phyloP scores from a whole-genome alignment of 2,888 invertebrate genomes.

The Himalopsyche kuldschensis region DNA sequence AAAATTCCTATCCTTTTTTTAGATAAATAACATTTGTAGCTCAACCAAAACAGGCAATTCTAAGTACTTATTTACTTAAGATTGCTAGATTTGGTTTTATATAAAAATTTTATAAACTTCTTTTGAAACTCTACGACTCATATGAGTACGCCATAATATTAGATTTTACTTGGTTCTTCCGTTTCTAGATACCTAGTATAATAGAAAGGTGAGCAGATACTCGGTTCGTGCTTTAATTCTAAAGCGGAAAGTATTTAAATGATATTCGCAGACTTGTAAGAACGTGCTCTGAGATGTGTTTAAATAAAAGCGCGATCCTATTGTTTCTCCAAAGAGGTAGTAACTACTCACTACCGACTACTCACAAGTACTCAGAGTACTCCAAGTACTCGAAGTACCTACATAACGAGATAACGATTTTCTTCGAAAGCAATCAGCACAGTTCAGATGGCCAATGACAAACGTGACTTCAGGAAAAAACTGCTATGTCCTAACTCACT shows the following conservation, averaged over 20 bases:
- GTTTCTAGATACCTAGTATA: neutral
- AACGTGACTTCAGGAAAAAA: slow-evolving; percentile 12
- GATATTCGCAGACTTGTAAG: neutral
- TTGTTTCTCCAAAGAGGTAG: slow-evolving; percentile 17
- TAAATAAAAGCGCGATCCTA: slow-evolving; percentile 10
- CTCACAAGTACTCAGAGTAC: neutral
- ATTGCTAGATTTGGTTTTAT: too few relatives aligned
- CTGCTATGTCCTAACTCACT: neutral
- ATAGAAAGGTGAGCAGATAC: neutral
- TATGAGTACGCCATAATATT: too few relatives aligned
- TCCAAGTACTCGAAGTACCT: neutral
- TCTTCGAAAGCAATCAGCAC: slow-evolving; percentile 33
- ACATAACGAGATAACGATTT: slow-evolving; percentile 30
- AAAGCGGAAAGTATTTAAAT: neutral
- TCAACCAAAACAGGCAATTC: too few relatives aligned
- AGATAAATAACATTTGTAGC: too few relatives aligned
- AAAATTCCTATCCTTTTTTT: too few relatives aligned
- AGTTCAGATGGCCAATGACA: slow-evolving; percentile 27
- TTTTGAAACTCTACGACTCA: too few relatives aligned
- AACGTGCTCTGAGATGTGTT: neutral
- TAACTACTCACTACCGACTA: neutral
- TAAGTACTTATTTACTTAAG: too few relatives aligned
- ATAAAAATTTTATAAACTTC: too few relatives aligned
- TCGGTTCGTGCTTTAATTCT: neutral
- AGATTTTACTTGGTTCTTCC: too few relatives aligned